Percentiles rank a stretch among this genome's conserved stretches.
Evolutionary conservation across 1,140 invertebrate species (phyloP).

Genomic region (Acromyrmex echinatior): DNA sequence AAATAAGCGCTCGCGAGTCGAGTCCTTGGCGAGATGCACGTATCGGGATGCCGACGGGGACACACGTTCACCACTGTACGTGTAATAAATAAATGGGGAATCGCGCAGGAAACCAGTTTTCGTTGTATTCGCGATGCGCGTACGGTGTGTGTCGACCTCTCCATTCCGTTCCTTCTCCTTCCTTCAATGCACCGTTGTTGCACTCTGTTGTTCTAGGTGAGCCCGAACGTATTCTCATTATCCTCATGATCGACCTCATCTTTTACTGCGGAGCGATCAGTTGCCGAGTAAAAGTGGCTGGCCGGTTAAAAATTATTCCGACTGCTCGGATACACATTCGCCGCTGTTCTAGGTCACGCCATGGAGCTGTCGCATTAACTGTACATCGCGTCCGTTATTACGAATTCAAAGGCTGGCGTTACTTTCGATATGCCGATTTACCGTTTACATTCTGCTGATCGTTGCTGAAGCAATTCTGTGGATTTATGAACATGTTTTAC

Average conservation of each 20-base stretch:
- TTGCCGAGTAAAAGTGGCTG: conserved; percentile 21
- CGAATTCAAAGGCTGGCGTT: conserved; percentile 6
- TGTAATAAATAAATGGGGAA: conserved; percentile 60
- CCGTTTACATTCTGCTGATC: background rate
- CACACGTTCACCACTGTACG: conserved; percentile 73
- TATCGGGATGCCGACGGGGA: conserved; percentile 70
- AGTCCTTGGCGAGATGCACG: conserved; percentile 76
- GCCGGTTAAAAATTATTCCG: conserved; percentile 5
- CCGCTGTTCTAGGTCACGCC: conserved; percentile 38
- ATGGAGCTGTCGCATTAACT: background rate
- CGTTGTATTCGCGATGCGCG: conserved; percentile 60
- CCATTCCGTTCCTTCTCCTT: conserved; percentile 8
- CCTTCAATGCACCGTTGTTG: conserved; percentile 22
- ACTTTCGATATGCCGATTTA: background rate
- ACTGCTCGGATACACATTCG: background rate
- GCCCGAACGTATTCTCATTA: conserved; percentile 28
- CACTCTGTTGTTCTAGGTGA: background rate
- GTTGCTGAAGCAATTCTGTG: background rate
- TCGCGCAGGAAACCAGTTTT: conserved; percentile 77
- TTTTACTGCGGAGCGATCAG: background rate
- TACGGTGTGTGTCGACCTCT: conserved; percentile 22
- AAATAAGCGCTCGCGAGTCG: conserved; percentile 52
- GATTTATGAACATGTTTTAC: background rate
- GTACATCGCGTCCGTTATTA: background rate
- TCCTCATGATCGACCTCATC: background rate